These are phyloP conservation scores for Oncorhynchus tshawytscha DNA, from an alignment of 2,113 vertebrate species.

Conservation along the genomic window DNA sequence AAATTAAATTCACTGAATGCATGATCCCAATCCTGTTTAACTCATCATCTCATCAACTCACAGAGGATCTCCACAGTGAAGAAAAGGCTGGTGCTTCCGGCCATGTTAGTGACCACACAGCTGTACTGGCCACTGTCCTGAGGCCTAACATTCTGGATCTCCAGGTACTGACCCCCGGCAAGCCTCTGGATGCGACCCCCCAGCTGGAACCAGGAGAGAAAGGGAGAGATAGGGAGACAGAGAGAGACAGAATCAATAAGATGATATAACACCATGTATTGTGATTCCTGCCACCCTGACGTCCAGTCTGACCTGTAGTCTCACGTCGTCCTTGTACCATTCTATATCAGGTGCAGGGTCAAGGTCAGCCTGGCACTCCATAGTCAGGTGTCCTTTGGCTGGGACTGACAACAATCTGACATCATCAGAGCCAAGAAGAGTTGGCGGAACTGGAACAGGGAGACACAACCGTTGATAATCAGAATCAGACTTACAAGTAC, in stretches of 20 bases:
- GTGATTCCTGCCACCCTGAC: neutral
- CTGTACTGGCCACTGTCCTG: slow-evolving; percentile 82
- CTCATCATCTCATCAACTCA: slow-evolving; percentile 66
- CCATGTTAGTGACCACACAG: slow-evolving; percentile 76
- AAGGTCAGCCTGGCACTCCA: slow-evolving; percentile 79
- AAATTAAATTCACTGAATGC: too few species aligned
- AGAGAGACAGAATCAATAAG: neutral
- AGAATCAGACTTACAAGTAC: neutral
- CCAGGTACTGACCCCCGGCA: slow-evolving; percentile 82
- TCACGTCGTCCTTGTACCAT: slow-evolving; percentile 80
- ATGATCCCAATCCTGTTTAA: neutral
- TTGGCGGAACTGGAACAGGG: slow-evolving; percentile 75
- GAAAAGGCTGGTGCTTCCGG: slow-evolving; percentile 71
- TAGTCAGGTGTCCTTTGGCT: slow-evolving; percentile 80
- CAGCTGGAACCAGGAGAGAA: slow-evolving; percentile 54
- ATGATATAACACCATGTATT: neutral
- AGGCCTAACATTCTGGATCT: slow-evolving; percentile 71
- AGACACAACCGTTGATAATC: neutral
- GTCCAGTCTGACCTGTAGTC: slow-evolving; percentile 72
- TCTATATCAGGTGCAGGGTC: slow-evolving; percentile 71
- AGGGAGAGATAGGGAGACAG: neutral
- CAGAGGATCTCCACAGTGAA: slow-evolving; percentile 79
- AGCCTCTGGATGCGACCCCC: slow-evolving; percentile 74
- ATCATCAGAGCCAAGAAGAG: slow-evolving; percentile 59
- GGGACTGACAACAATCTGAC: slow-evolving; percentile 75